Base-by-base conservation (phyloP, 1,140 invertebrate species). In the Psix sp. region DNA sequence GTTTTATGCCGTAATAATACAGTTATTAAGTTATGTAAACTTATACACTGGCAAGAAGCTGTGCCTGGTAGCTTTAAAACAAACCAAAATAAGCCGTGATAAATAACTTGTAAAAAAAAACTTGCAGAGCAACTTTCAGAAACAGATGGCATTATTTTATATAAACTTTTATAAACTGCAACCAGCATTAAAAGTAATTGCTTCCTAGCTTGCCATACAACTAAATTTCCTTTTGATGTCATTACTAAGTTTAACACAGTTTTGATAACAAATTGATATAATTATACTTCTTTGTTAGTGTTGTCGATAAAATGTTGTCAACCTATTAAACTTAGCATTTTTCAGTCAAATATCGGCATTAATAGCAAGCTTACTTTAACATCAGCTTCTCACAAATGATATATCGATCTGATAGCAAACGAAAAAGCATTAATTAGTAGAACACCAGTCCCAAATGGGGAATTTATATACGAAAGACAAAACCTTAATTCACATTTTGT, bases 371-470 rank as follows among this genome's bases (percentile, higher is more conserved):
- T 24, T 24, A 39, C 38, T 46, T 59, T 38, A n/a, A 39, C 29
- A 5, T 38, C 39, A 35, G 24, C 48, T 16, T 5, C 6, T 7
- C 29, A 14, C 13, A 35, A 51, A 42, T 42, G 17, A 49, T 35
- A 21, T 42, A 62, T 62, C 16, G 24, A 60, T 40, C 7, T 40
- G 35, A 29, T 16, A 20, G 9, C 36, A 6, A 16, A 36, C 18
- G n/a, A 26, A 48, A 60, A 60, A 20, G 43, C 35, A 31, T 21
- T 60, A 60, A 60, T 60, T 60, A 31, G 43, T 49, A 31, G 20
- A 31, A 5, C 24, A 31, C 15, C 9, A 40, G 4, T 54, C 49
- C 21, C 49, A 54, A 40, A 18, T 31, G 49, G 16, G n/a, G 11
- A 39, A 26, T 52, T 52, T 29, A 51, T 51, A 51, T 5, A 33